Base-by-base conservation (phyloP, 1,140 invertebrate genomes). In the Anastatus disparis region DNA sequence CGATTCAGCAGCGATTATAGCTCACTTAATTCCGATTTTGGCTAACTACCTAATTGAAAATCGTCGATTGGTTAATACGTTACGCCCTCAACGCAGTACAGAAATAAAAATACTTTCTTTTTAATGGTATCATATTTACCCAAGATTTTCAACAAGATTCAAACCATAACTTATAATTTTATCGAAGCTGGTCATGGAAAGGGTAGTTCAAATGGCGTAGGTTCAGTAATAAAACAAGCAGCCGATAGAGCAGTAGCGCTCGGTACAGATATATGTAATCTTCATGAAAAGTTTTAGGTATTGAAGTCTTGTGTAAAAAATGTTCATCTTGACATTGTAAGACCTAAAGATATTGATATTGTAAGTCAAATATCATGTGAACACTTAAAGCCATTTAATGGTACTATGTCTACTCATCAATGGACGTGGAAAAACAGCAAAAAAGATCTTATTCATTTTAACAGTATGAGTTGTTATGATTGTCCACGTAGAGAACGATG, bases 81-180 rank as follows among this genome's bases (percentile, higher is more conserved):
- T 65, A 72, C 76, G 50, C 76, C 77, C 24, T 75, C 77, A 66
- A 78, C 76, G 2, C 76, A 81, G 61, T 79, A 80, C 53, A 74
- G 73, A 17, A 80, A 80, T 65, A 52, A 64, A 35, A 79, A 64
- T 22, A 76, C 76, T 52, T 74, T 80, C 62, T 56, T 63, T 74
- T 38, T 80, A 20, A 44, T 62, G 22, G 35, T 22, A 15, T 20
- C 50, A 17, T 44, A 44, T 24, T 13, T 62, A 17, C 48, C 58
- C 4, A 53, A 61, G 15, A 2, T 20, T 2, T 58, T 50, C 26
- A 8, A 22, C 2, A 31, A 62, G 48, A 70, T 70, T 3, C n/a
- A 53, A 42, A 53, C 9, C 0, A 70, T 70, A 31, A 53, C 53
- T 15, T 62, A 70, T 55, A 70, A 70, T 29, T 62, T 42, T 44